These are phyloP conservation scores for Peromyscus polionotus DNA, from an alignment of 2,113 vertebrate species.

Conservation along the genomic window DNA sequence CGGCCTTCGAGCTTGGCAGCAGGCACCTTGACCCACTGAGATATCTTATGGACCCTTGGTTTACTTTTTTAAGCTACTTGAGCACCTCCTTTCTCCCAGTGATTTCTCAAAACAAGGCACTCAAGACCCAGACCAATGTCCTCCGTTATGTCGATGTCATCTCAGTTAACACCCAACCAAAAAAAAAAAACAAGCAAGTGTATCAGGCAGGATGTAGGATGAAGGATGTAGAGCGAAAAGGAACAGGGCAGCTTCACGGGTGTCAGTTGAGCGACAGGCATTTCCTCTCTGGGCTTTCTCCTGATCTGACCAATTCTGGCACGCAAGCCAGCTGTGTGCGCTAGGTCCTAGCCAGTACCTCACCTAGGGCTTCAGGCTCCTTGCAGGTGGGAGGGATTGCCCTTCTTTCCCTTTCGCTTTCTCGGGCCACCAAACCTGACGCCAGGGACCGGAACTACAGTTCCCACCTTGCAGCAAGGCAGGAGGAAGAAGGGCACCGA, in stretches of 20 bases:
- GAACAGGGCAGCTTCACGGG: fast-evolving
- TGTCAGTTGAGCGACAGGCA: fast-evolving
- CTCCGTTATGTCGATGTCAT: background rate
- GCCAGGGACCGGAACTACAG: constrained; percentile 83
- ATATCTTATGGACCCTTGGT: background rate
- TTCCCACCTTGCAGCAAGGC: constrained; percentile 90
- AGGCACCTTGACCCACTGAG: background rate
- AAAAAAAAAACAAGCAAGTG: background rate
- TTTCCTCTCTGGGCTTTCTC: background rate
- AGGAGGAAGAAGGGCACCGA: constrained; percentile 86
- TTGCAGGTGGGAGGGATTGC: constrained; percentile 37
- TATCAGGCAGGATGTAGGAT: background rate
- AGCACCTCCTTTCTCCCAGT: background rate
- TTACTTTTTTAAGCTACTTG: background rate
- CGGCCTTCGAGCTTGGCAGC: background rate
- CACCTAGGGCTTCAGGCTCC: background rate
- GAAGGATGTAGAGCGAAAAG: background rate
- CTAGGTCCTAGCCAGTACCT: background rate
- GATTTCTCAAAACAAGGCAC: background rate
- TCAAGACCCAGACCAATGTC: background rate
- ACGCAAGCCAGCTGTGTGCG: background rate
- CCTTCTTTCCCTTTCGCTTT: constrained; percentile 76
- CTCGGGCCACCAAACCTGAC: constrained; percentile 40
- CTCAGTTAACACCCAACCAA: background rate
- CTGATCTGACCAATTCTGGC: background rate